phyloP scores from a whole-genome alignment of 2,888 invertebrate species.

The Cantharis rustica region DNA sequence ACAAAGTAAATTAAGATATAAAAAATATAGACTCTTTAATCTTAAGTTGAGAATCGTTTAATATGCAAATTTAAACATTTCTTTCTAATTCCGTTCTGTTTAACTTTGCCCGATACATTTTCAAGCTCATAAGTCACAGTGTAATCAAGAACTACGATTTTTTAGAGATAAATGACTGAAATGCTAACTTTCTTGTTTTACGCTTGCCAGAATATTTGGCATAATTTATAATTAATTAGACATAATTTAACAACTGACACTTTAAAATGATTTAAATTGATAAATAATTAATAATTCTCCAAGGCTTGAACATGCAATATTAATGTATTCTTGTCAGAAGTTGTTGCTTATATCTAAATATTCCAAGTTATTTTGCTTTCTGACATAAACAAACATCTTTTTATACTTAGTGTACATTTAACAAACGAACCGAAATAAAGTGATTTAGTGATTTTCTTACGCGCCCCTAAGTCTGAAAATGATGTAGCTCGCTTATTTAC shows the following conservation, averaged over 20 bases:
- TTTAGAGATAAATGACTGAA: background rate
- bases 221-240: background rate
- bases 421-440: constrained; percentile 29
- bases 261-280: background rate
- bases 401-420: constrained; percentile 30
- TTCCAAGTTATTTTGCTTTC: constrained; percentile 17
- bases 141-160: background rate
- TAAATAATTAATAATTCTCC: background rate
- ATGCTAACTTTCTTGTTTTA: background rate
- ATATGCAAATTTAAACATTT: background rate
- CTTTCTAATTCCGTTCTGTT: background rate
- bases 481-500: constrained; percentile 27
- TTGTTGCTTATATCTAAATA: background rate
- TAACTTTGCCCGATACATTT: background rate
- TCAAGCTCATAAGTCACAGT: background rate
- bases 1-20: background rate
- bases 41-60: background rate
- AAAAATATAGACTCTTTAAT: background rate
- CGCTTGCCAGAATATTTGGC: background rate
- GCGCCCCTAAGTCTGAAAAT: constrained; percentile 27
- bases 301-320: background rate
- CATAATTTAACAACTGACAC: background rate
- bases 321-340: constrained; percentile 2
- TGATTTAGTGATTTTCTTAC: constrained; percentile 34
- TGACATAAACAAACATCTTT: constrained; percentile 27